Evolutionary conservation across 2,888 invertebrate genomes (phyloP), one percentile per base, ranked within the genome.

Genomic region (Ectemnius cavifrons): DNA sequence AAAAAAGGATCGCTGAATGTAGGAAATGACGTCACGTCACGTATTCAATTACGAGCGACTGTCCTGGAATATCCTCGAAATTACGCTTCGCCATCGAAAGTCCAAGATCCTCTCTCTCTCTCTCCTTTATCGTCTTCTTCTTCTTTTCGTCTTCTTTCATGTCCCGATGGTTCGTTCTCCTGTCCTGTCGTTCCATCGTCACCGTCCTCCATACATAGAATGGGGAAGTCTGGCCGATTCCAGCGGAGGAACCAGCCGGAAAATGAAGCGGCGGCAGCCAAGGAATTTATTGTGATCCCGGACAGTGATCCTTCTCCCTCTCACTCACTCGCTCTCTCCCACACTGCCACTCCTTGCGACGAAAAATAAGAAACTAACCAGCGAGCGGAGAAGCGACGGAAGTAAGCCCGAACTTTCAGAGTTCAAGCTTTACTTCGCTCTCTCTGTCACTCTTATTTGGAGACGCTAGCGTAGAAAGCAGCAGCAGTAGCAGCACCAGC

Each of bases 11-110:
- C 63, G 63, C 70, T 61, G 70, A 79, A 70, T 74, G 71, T 68
- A 65, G 79, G 80, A 83, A 82, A 87, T 83, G 84, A 85, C 82
- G 82, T 85, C 80, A 75, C 79, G 85, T 86, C 88, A 85, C 87
- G 86, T 87, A 87, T 88, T 86, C 88, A 88, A 88, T 88, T 88
- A 88, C 82, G 83, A 37, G 67, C 79, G 84, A 83, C 82, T 82
- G 71, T 84, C 77, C 67, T 45, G 61, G 69, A 76, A 76, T 16
- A 71, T 77, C 78, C 78, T 73, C 63, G 80, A 79, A 85, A 84
- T 87, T 84, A 81, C 80, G 75, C 71, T 73, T 70, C 57, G 64
- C 76, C 76, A 37, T 75, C 76, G 67, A 72, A 67, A 47, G 57
- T 23, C 61, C 18, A 13, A 37, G 5, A 8, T 37, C 28, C 4